phyloP scores from a whole-genome alignment of 2,113 vertebrate species.

The Caranx ignobilis region DNA sequence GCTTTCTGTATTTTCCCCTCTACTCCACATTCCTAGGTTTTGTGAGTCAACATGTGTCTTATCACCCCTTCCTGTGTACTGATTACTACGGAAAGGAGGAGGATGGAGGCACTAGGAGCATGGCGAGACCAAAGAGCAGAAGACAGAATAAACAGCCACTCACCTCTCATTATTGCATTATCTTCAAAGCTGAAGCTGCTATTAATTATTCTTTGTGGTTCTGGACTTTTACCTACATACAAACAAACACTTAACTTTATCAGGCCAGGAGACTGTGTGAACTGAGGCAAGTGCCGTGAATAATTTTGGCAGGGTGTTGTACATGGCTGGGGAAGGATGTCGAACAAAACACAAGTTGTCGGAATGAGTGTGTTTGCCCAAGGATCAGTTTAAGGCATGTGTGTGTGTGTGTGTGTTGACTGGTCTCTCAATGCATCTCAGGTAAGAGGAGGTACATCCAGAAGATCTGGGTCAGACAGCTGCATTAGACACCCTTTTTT shows the following conservation, averaged over 20 bases:
- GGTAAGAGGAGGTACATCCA: slow-evolving; percentile 16
- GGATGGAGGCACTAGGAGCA: slow-evolving; percentile 15
- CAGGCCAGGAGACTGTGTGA: slow-evolving; percentile 7
- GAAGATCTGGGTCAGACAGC: slow-evolving; percentile 40
- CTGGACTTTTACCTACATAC: slow-evolving; percentile 13
- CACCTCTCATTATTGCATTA: slow-evolving; percentile 25
- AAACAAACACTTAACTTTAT: slow-evolving; percentile 33
- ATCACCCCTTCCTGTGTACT: slow-evolving; percentile 78
- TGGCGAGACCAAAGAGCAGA: background rate
- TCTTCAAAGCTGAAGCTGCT: slow-evolving; percentile 14
- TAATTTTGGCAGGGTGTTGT: background rate
- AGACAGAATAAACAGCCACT: slow-evolving; percentile 7
- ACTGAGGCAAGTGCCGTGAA: slow-evolving; percentile 26
- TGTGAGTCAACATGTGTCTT: slow-evolving; percentile 76
- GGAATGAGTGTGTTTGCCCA: background rate
- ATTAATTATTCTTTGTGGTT: slow-evolving; percentile 31
- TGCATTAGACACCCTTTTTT: slow-evolving; percentile 1
- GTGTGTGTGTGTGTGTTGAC: background rate
- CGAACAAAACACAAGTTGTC: background rate
- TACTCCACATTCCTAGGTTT: slow-evolving; percentile 66
- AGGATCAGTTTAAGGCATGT: slow-evolving; percentile 1
- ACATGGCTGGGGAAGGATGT: slow-evolving; percentile 29
- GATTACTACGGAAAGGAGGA: slow-evolving; percentile 63
- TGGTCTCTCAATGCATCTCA: background rate
- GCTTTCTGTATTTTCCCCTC: slow-evolving; percentile 25